phyloP scores from a whole-genome alignment of 2,888 invertebrate genomes.

The Steromphala cineraria region DNA sequence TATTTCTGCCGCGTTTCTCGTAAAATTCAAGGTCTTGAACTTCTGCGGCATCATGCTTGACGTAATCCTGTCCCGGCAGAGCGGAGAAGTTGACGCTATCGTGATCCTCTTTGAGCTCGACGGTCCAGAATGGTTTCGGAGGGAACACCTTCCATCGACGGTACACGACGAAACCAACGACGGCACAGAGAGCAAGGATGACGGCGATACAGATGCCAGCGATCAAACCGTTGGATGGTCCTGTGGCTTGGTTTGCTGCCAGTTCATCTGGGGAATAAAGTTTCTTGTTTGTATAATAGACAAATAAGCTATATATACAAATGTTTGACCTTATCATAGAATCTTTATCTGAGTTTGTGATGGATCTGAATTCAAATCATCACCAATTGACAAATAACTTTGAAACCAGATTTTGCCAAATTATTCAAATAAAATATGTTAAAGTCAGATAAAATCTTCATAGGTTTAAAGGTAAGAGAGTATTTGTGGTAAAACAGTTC shows the following conservation, averaged over 20 bases:
- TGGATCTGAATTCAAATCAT: no score
- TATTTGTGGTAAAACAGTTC: no score
- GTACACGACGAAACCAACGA: slow-evolving; percentile 55
- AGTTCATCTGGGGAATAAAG: slow-evolving; percentile 14
- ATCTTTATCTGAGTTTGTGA: no score
- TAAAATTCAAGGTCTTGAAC: slow-evolving; percentile 53
- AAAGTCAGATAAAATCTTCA: no score
- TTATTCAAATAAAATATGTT: no score
- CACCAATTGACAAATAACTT: no score
- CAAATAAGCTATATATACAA: no score
- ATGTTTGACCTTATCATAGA: no score
- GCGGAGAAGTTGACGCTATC: slow-evolving; percentile 67
- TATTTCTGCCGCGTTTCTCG: slow-evolving; percentile 35
- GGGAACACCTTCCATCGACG: slow-evolving; percentile 46
- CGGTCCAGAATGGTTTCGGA: slow-evolving; percentile 63
- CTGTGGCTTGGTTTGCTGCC: background rate
- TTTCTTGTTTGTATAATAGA: no score
- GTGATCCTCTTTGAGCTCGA: slow-evolving; percentile 65
- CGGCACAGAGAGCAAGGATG: slow-evolving; percentile 46
- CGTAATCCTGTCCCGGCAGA: slow-evolving; percentile 49
- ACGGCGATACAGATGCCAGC: slow-evolving; percentile 51
- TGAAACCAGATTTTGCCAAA: no score
- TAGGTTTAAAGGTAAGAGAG: no score
- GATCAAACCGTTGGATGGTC: slow-evolving; percentile 41
- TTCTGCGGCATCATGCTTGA: slow-evolving; percentile 45